A percentile compares a stretch with the other conserved stretches of the same genome.
Conservation (phyloP, 2,113 vertebrate genomes). For the Pitta sordida region DNA sequence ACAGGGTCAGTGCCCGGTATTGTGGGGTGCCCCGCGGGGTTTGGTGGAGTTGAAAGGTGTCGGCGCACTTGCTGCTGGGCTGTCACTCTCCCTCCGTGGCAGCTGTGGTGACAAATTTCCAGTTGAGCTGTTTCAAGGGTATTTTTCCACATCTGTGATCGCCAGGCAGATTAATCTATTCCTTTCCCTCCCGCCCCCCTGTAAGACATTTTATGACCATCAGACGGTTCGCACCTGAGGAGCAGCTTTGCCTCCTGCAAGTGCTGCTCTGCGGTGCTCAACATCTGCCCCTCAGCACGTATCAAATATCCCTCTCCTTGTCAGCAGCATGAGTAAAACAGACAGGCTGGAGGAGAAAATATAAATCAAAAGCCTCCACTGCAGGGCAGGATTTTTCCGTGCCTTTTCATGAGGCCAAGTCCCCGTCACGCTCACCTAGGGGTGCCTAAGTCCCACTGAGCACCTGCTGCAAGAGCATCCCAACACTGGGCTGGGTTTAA, state of each 20-base stretch:
- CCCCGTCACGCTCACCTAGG: rapidly evolving
- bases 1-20: conserved; percentile 25
- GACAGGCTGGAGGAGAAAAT: conserved; percentile 50
- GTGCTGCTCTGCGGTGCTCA: background rate
- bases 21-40: background rate
- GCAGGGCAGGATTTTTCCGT: background rate
- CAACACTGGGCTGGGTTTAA: background rate
- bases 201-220: conserved; percentile 37
- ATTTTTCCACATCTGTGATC: conserved; percentile 59
- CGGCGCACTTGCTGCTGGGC: conserved; percentile 15
- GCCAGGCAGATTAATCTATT: conserved; percentile 51
- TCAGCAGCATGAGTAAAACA: conserved; percentile 65
- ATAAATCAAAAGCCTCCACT: conserved; percentile 58
- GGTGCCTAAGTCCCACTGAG: background rate
- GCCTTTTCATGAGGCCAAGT: background rate
- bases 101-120: conserved; percentile 19
- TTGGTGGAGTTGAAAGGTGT: background rate
- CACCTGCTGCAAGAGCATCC: conserved; percentile 16
- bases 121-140: conserved; percentile 15
- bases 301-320: conserved; percentile 66
- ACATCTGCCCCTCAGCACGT: conserved; percentile 61
- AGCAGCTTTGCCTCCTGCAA: conserved; percentile 41
- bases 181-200: background rate
- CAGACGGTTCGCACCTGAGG: conserved; percentile 63
- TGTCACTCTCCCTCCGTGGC: conserved; percentile 2